Base-by-base conservation (phyloP, 2,888 invertebrate genomes). In the Cheilosia pagana region DNA sequence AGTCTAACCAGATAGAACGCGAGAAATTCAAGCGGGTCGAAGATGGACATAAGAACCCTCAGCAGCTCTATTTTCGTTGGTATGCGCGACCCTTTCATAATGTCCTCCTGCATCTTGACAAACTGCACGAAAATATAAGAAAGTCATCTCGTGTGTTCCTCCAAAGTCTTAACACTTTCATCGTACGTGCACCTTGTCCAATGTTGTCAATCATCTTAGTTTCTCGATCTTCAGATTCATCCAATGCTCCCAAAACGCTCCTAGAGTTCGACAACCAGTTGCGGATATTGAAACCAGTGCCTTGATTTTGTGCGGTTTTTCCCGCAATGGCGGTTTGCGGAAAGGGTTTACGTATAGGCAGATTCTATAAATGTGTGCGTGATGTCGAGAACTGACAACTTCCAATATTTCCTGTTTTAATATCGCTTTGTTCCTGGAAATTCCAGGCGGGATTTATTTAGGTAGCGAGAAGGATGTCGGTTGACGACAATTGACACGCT, bases 1-100 rank as follows among this genome's bases (percentile, higher is more conserved):
- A 79, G 28, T n/a, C 48, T 48, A 8, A 86, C 62, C 10, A 72
- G 31, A 53, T 55, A 85, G 41, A 67, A 78, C 1, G 85, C 21
- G n/a, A 86, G n/a, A 23, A 70, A 70, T 43, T 48, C 57, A 1
- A 70, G 57, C 21, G 57, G 70, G 23, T 59, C 57, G 16, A 31
- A 48, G 7, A 59, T 70, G 6, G 59, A 31, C 57, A 70, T 70
- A 4, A 70, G 45, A 19, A 57, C 35, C 35, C 48, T 45, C n/a
- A 70, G 23, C 12, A 71, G 16, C 8, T 60, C 59, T 1, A 50
- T 23, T 52, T 71, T 71, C 12, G 71, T 71, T 23, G 39, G 50
- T 12, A 16, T n/a, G 6, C 50, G 48, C n/a, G 25, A 10, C 12
- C 60, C 60, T 14, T 21, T 60, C 52, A 71, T 3, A 19, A 71